Percentiles rank a stretch among this genome's conserved stretches.
These are phyloP conservation scores for Platalea minor DNA, from an alignment of 2,797 vertebrate genomes.

Conservation along the genomic window DNA sequence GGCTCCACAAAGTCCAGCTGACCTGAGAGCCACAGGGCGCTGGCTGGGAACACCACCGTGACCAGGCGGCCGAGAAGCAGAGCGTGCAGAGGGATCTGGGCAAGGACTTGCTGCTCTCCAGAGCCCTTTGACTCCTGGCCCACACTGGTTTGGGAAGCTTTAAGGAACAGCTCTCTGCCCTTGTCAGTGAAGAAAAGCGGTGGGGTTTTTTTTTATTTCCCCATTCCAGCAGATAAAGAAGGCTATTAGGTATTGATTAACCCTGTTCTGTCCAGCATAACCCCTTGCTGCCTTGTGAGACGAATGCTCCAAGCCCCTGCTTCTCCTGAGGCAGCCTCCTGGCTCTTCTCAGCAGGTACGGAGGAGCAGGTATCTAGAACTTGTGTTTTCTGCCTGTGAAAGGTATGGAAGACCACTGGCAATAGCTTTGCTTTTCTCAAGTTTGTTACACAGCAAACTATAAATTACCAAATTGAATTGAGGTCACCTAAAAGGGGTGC, in stretches of 20 bases:
- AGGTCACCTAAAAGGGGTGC: neutral
- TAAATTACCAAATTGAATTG: neutral
- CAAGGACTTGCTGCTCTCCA: neutral
- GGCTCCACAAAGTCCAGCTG: neutral
- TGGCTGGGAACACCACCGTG: neutral
- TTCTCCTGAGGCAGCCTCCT: neutral
- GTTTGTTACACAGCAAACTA: neutral
- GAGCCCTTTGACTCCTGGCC: neutral
- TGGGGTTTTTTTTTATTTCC: neutral
- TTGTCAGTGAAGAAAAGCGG: neutral
- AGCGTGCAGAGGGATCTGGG: neutral
- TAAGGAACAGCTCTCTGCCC: neutral
- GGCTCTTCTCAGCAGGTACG: neutral
- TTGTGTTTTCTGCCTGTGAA: neutral
- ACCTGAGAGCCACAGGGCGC: fast-evolving
- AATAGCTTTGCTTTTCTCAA: neutral
- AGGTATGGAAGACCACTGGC: neutral
- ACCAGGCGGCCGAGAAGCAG: neutral
- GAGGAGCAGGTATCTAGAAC: neutral
- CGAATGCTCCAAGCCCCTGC: neutral
- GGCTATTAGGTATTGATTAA: neutral
- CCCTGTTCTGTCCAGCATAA: neutral
- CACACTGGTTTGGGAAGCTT: neutral
- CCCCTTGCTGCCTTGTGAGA: neutral
- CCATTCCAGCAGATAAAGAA: neutral